Percentiles rank a stretch among this genome's conserved stretches.
phyloP scores from a whole-genome alignment of 2,113 vertebrate genomes.

The Caracal caracal region DNA sequence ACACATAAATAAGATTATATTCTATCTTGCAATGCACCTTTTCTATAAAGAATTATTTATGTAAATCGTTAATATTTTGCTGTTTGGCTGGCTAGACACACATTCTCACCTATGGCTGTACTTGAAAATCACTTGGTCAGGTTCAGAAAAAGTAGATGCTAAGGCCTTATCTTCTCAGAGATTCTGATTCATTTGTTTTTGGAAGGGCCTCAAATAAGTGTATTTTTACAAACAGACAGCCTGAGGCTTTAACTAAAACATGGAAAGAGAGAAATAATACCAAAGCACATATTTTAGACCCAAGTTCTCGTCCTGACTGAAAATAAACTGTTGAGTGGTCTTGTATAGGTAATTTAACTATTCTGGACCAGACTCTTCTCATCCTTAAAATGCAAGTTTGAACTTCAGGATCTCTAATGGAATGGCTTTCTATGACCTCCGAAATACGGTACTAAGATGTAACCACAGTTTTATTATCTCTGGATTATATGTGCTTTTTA shows the following conservation, averaged over 20 bases:
- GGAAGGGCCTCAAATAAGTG: neutral
- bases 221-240: neutral
- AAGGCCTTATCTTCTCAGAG: neutral
- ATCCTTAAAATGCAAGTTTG: neutral
- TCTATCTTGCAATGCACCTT: neutral
- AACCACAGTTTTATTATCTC: neutral
- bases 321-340: neutral
- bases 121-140: neutral
- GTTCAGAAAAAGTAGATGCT: neutral
- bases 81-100: neutral
- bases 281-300: neutral
- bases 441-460: neutral
- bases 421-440: neutral
- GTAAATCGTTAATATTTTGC: neutral
- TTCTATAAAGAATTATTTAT: neutral
- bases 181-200: neutral
- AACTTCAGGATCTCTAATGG: neutral
- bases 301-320: neutral
- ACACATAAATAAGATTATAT: neutral
- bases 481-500: neutral
- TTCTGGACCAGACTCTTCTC: neutral
- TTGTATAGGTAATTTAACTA: neutral
- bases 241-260: neutral
- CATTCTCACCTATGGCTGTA: neutral
- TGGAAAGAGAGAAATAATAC: neutral